phyloP scores from a whole-genome alignment of 2,113 vertebrate species.

The Amazona guildingii region DNA sequence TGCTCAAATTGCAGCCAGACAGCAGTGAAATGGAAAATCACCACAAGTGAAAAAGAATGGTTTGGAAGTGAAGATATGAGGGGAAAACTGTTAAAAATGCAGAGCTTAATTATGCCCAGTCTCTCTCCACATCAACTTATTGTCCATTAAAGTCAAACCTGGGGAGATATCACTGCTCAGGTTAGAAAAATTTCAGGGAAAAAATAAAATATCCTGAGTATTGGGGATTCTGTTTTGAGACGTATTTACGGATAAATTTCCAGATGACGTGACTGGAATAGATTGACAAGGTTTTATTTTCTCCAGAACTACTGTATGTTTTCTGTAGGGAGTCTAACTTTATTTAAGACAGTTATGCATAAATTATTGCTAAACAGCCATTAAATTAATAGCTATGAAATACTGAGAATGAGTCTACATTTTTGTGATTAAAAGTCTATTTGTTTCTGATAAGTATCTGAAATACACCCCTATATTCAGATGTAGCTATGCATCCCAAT shows the following conservation, averaged over 20 bases:
- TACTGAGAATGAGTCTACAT: background rate
- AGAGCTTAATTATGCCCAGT: background rate
- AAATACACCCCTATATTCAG: background rate
- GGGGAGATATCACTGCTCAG: background rate
- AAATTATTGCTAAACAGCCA: background rate
- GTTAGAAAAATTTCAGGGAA: background rate
- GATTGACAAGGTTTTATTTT: background rate
- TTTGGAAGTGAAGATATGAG: constrained; percentile 17
- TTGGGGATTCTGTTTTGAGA: background rate
- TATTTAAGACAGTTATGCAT: background rate
- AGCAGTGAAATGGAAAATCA: constrained; percentile 27
- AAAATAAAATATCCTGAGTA: background rate
- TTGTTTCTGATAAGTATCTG: background rate
- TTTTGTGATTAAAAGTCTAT: background rate
- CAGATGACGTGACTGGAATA: background rate
- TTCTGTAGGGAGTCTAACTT: background rate
- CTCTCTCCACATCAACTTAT: background rate
- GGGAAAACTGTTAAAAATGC: background rate
- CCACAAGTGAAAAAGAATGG: background rate
- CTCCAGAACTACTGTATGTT: background rate
- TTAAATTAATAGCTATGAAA: background rate
- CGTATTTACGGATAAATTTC: background rate
- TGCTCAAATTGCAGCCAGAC: constrained; percentile 45
- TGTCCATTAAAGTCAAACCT: background rate
- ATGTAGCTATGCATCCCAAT: background rate